Conservation (phyloP, 2,888 invertebrate genomes). For the Autographa pulchrina region DNA sequence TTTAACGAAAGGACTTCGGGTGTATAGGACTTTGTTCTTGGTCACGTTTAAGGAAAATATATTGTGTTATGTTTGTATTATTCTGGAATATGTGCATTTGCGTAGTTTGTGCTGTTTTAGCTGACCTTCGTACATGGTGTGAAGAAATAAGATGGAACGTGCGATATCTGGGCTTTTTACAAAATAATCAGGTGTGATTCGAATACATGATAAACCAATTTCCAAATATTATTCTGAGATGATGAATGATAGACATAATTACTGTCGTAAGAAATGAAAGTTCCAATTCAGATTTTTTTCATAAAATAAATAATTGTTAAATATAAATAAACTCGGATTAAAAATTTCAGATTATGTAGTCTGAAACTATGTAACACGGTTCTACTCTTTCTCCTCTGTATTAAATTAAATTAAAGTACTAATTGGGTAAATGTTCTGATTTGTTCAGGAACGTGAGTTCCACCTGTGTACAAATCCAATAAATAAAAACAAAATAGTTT, state of each 20-base stretch:
- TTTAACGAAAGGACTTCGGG: slow-evolving; percentile 48
- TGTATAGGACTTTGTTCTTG: slow-evolving; percentile 38
- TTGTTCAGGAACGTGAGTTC: not conserved
- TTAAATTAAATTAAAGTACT: not conserved
- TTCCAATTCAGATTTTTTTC: no score
- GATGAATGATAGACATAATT: no score
- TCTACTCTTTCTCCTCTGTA: not conserved
- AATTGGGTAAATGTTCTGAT: not conserved
- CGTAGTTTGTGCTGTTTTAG: slow-evolving; percentile 9
- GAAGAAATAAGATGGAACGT: not conserved
- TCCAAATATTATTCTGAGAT: no score
- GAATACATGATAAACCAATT: no score
- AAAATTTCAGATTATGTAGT: no score
- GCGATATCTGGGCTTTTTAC: not conserved
- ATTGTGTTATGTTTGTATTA: slow-evolving; percentile 13
- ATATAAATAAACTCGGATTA: no score
- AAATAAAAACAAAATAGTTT: not conserved
- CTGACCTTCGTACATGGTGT: not conserved
- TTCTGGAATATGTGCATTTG: slow-evolving; percentile 15
- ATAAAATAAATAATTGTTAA: no score
- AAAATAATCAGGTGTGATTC: no score
- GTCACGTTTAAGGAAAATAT: slow-evolving; percentile 49
- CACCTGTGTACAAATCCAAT: not conserved
- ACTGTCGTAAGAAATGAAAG: no score
- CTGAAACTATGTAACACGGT: no score